Evolutionary conservation across 2,888 invertebrate species (phyloP).

Genomic region (Phragmatobia fuliginosa): DNA sequence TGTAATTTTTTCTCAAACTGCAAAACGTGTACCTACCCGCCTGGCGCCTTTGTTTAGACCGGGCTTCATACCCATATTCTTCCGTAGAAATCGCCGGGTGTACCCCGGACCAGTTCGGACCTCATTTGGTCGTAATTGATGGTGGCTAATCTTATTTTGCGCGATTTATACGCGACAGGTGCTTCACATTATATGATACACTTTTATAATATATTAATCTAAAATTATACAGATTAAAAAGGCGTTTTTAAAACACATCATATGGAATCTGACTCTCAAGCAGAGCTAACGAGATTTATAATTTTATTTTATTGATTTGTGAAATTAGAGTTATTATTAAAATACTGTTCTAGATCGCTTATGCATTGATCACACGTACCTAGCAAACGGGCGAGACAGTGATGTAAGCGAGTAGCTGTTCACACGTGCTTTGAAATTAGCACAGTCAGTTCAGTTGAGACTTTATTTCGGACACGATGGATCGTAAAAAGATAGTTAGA

Average conservation of each 20-base stretch:
- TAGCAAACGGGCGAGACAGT: too few relatives aligned
- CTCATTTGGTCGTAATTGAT: conserved; percentile 48
- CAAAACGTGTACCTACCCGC: not conserved
- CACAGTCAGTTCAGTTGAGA: too few relatives aligned
- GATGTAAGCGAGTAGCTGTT: too few relatives aligned
- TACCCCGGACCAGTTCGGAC: conserved; percentile 30
- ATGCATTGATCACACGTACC: too few relatives aligned
- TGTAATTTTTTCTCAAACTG: not conserved
- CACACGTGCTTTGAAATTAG: too few relatives aligned
- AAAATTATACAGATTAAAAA: not conserved
- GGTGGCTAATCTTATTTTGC: conserved; percentile 41
- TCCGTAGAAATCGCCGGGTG: conserved; percentile 23
- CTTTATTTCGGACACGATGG: too few relatives aligned
- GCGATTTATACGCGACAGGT: conserved; percentile 36
- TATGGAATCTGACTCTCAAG: not conserved
- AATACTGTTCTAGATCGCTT: too few relatives aligned
- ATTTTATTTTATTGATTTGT: too few relatives aligned
- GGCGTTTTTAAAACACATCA: not conserved
- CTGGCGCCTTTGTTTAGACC: not conserved
- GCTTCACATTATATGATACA: conserved; percentile 19
- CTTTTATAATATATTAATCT: conserved; percentile 12
- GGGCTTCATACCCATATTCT: not conserved
- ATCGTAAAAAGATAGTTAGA: too few relatives aligned
- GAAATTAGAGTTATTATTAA: too few relatives aligned
- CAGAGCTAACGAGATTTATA: too few relatives aligned